A percentile compares a stretch with the other conserved stretches of the same genome.
Evolutionary conservation across 2,797 vertebrate species (phyloP).

Genomic region (Scolopax rusticola): DNA sequence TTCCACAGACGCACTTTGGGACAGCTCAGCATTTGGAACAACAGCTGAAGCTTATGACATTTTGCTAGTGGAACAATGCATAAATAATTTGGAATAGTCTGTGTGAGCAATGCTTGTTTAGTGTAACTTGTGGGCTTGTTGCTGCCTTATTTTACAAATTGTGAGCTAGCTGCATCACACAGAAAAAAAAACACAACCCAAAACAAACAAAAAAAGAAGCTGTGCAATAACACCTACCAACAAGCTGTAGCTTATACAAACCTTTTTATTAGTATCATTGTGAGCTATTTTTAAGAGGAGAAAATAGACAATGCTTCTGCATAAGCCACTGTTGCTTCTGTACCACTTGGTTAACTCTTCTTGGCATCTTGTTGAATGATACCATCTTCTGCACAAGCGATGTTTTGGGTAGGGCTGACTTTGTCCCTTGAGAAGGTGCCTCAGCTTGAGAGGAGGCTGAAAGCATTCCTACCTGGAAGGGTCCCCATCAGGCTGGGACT

Average conservation of each 20-base stretch:
- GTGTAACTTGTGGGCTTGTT: constrained; percentile 5
- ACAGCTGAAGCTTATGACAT: constrained; percentile 5
- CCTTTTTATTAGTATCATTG: neutral
- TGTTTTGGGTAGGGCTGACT: neutral
- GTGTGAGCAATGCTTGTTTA: neutral
- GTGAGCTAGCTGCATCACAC: neutral
- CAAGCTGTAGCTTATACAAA: neutral
- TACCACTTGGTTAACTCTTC: neutral
- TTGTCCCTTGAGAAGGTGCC: neutral
- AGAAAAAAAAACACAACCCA: neutral
- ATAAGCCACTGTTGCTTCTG: neutral
- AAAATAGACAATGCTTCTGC: neutral
- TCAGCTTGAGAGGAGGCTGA: neutral
- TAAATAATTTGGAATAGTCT: constrained; percentile 31
- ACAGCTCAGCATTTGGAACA: neutral
- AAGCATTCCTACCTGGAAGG: neutral
- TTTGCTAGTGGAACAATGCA: neutral
- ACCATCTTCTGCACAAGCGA: fast-evolving
- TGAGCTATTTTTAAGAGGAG: neutral
- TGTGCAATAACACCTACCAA: neutral
- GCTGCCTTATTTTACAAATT: constrained; percentile 2
- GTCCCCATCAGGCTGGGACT: neutral
- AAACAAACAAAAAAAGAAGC: neutral
- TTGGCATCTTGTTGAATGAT: neutral
- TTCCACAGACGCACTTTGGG: neutral